Percentiles rank a stretch among this genome's conserved stretches.
Evolutionary conservation across 2,113 vertebrate species (phyloP).

Genomic region (Chaetops frenatus): DNA sequence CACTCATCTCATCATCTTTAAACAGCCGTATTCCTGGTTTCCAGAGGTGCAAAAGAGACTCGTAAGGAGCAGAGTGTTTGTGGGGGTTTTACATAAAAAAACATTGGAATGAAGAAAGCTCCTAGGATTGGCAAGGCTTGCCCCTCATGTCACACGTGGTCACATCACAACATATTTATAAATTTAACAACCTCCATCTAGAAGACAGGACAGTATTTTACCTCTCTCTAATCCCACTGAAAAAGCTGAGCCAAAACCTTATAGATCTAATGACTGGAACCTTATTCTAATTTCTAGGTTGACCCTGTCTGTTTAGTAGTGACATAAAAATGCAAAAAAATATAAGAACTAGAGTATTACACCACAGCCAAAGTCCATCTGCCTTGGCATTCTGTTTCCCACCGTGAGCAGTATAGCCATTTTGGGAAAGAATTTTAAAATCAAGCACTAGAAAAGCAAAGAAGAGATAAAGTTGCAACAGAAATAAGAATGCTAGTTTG

Average conservation of each 20-base stretch:
- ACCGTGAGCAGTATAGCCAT: neutral
- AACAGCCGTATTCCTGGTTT: neutral
- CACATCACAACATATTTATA: neutral
- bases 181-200: neutral
- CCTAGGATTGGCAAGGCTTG: neutral
- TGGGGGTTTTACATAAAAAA: neutral
- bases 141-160: neutral
- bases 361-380: neutral
- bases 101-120: neutral
- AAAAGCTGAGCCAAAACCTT: neutral
- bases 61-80: neutral
- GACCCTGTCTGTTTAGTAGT: neutral
- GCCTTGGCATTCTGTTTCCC: neutral
- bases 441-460: neutral
- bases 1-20: neutral
- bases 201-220: neutral
- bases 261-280: neutral
- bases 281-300: neutral
- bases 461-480: neutral
- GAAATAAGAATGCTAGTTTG: neutral
- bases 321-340: neutral
- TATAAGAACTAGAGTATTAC: neutral
- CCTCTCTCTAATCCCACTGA: neutral
- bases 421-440: neutral
- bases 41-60: slow-evolving; percentile 2